Conservation (phyloP, 2,113 vertebrate genomes). For the Gallinago media region DNA sequence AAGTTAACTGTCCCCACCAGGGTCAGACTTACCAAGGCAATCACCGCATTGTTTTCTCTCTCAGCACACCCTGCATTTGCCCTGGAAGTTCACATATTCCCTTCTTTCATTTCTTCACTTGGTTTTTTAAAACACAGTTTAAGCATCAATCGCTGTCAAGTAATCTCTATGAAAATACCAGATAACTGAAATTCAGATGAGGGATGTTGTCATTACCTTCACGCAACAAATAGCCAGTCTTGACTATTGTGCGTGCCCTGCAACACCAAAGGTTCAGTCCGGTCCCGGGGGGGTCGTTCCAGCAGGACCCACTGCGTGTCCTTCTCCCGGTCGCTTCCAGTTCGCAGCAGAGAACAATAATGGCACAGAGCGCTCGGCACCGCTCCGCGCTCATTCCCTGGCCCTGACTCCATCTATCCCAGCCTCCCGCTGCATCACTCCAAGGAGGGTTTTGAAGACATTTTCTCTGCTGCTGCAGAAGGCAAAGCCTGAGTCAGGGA, state of each 20-base stretch:
- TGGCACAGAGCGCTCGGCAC: conserved; percentile 40
- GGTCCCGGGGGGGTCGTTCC: background rate
- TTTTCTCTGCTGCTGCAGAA: conserved; percentile 11
- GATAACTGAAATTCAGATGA: background rate
- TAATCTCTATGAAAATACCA: background rate
- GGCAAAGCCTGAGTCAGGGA: background rate
- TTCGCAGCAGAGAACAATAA: conserved; percentile 54
- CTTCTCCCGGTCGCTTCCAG: background rate
- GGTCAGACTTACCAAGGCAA: background rate
- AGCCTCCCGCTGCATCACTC: background rate
- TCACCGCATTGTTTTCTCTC: background rate
- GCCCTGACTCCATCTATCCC: background rate
- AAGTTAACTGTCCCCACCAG: background rate
- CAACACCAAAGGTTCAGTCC: background rate
- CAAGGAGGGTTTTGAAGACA: background rate
- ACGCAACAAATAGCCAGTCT: accelerated
- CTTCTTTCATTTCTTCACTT: background rate
- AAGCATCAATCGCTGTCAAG: background rate
- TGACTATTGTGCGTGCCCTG: background rate
- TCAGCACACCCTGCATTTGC: background rate
- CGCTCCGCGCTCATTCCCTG: background rate
- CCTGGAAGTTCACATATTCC: background rate
- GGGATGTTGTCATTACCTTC: background rate
- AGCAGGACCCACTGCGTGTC: background rate
- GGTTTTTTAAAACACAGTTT: background rate